Evolutionary conservation across 2,888 invertebrate genomes (phyloP), one percentile per base, ranked within the genome.

Genomic region (Calephelis perditalis): DNA sequence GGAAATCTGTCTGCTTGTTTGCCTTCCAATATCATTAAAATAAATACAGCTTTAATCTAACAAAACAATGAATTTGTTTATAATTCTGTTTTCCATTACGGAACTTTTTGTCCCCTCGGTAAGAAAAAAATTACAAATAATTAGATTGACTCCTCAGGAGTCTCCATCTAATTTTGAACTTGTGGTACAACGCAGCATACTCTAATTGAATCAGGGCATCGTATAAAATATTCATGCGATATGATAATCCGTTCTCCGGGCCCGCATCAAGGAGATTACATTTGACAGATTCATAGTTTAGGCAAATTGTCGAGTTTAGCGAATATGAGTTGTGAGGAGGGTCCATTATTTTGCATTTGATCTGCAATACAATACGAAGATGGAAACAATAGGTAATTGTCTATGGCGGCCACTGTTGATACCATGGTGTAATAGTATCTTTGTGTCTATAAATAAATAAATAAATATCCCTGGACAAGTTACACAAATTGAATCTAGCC

Each of bases 171-270:
- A 52, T 52, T 52, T 35, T 35, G 76, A 82, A 87, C 87, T 88
- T 86, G 84, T 76, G 73, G 82, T 78, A 82, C 84, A 86, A 86
- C 81, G 82, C 84, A 82, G 83, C 85, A 75, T 72, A 75, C 64
- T 73, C 77, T 86, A 87, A 88, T 88, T 86, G 84, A 89, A 88
- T 89, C 78, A 76, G 73, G 70, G 72, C 52, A 35, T 73, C 84
- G 81, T 79, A 88, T 89, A 84, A 86, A 89, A 89, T 88, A 89
- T 89, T 89, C 88, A 89, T 89, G 81, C 76, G 79, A 77, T 86
- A 84, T 86, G 85, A 82, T 86, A 87, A 88, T 86, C 81, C 79
- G 77, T 52, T n/a, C 52, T 35, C 35, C 52, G 11, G 9, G 35
- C 52, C 52, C 52, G 57, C 61, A 12, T 55, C 43, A 44, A 52